These are phyloP conservation scores for Sus cebifrons DNA, from an alignment of 2,797 vertebrate genomes.

Conservation along the genomic window DNA sequence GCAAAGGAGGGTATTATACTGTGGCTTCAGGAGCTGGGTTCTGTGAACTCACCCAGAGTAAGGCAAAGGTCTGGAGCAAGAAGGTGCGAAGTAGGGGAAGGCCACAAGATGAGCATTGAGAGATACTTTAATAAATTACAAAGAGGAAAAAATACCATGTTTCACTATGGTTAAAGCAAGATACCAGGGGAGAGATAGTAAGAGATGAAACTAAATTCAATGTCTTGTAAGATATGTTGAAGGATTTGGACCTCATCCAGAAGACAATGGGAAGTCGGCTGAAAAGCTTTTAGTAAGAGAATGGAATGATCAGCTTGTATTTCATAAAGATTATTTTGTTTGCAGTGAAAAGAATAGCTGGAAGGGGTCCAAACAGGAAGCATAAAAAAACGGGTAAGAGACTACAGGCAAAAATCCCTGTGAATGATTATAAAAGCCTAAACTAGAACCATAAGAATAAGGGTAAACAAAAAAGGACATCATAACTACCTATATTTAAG, in stretches of 20 bases:
- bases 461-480: neutral
- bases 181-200: neutral
- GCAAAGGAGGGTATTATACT: neutral
- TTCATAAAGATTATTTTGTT: neutral
- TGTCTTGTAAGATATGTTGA: neutral
- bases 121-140: neutral
- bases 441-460: neutral
- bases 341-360: neutral
- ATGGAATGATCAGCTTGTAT: neutral
- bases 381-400: neutral
- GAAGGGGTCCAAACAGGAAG: neutral
- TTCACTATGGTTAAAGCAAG: neutral
- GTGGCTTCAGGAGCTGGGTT: too few relatives aligned
- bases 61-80: neutral
- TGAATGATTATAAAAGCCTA: neutral
- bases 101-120: neutral
- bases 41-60: neutral
- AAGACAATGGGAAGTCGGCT: neutral
- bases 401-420: neutral
- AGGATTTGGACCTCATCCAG: neutral
- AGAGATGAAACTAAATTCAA: neutral
- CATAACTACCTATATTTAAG: neutral
- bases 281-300: neutral
- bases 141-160: neutral
- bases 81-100: neutral